A percentile compares a stretch with the other conserved stretches of the same genome.
Evolutionary conservation across 2,797 vertebrate genomes (phyloP).

Genomic region (Corythornis leucogaster): DNA sequence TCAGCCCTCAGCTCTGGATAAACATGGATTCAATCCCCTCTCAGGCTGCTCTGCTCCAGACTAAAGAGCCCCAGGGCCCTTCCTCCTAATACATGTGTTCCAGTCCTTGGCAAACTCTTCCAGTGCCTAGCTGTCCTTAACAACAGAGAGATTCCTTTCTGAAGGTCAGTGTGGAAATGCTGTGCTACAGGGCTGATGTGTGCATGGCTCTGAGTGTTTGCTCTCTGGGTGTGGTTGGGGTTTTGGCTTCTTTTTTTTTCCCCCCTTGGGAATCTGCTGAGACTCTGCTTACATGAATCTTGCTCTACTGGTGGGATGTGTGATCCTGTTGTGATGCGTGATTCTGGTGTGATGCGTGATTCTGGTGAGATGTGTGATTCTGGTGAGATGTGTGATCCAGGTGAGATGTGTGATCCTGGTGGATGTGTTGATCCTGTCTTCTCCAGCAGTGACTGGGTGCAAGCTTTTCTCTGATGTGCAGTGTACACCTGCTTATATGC

Average conservation of each 20-base stretch:
- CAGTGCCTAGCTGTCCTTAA: neutral
- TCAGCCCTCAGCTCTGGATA: too few species aligned
- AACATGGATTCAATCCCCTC: too few species aligned
- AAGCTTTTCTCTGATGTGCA: neutral
- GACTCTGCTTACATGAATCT: neutral
- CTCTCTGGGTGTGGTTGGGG: neutral
- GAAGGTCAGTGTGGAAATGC: neutral
- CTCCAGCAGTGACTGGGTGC: neutral
- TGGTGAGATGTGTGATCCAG: too few species aligned
- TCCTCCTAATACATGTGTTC: too few species aligned
- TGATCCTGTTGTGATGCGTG: neutral
- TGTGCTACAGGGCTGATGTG: neutral
- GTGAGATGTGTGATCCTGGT: neutral
- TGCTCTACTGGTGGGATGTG: neutral
- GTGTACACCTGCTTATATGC: rapidly evolving
- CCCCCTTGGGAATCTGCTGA: neutral
- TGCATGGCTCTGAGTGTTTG: neutral
- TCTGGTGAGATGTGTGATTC: too few species aligned
- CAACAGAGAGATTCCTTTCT: neutral
- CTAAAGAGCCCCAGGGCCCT: too few species aligned
- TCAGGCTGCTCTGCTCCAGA: too few species aligned
- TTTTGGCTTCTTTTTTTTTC: neutral
- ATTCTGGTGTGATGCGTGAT: too few species aligned
- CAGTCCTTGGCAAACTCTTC: neutral
- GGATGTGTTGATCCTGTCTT: neutral